Evolutionary conservation across 2,113 vertebrate species (phyloP).

Genomic region (Sylvietta virens): DNA sequence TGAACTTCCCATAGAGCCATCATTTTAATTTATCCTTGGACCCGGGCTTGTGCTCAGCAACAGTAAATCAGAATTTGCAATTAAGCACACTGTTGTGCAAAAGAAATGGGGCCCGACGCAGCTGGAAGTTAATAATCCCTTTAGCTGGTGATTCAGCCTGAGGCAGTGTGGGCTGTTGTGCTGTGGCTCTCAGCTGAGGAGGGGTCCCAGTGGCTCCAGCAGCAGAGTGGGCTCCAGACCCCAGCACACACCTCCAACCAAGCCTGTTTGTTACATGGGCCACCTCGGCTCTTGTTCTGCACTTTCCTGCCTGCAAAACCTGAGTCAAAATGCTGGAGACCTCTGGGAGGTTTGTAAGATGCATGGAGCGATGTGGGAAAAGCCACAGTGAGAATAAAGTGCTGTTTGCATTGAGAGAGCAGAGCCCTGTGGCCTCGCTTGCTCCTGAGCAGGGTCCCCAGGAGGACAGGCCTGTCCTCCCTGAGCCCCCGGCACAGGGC

Average conservation of each 20-base stretch:
- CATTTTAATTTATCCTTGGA: constrained; percentile 26
- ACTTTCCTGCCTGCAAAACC: not conserved
- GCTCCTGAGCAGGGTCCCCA: not conserved
- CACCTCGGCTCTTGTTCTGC: not conserved
- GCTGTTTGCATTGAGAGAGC: not conserved
- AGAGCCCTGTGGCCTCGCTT: accelerated
- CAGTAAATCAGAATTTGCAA: constrained; percentile 24
- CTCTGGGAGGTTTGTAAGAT: not conserved
- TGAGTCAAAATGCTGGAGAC: not conserved
- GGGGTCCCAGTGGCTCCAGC: not conserved
- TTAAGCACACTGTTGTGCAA: constrained; percentile 33
- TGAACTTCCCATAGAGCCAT: not conserved
- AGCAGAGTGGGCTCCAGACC: not conserved
- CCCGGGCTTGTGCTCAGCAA: not conserved
- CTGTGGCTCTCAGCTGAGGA: not conserved
- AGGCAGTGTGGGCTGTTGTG: not conserved
- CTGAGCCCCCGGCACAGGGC: accelerated
- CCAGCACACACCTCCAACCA: not conserved
- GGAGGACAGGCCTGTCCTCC: not conserved
- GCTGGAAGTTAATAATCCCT: constrained; percentile 45
- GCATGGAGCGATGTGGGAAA: not conserved
- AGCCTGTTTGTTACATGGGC: accelerated
- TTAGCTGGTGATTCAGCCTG: not conserved
- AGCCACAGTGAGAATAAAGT: not conserved
- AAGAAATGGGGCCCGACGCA: constrained; percentile 29